A percentile compares a stretch with the other conserved stretches of the same genome.
Conservation (phyloP, 2,797 vertebrate genomes). For the Gambusia yucatana region DNA sequence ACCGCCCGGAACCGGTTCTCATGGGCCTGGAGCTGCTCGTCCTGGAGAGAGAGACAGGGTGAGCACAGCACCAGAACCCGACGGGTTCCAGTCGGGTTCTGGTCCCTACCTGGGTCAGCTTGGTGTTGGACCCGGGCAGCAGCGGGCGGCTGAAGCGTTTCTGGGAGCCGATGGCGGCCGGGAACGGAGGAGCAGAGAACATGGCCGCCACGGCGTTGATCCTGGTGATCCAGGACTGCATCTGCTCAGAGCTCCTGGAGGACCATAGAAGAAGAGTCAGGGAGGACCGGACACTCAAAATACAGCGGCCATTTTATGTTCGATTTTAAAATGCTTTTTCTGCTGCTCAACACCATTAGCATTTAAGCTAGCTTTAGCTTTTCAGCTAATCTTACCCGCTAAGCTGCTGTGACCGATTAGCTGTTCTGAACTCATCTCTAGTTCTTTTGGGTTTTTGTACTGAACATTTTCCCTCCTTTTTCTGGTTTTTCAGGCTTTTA, state of each 20-base stretch:
- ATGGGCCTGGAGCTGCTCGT: constrained; percentile 92
- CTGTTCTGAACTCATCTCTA: too few relatives aligned
- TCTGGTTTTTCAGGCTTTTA: too few relatives aligned
- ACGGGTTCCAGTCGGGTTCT: not conserved
- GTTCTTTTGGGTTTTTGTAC: too few relatives aligned
- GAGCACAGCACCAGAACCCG: not conserved
- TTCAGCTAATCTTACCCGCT: too few relatives aligned
- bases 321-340: too few relatives aligned
- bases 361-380: too few relatives aligned
- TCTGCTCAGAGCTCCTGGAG: constrained; percentile 90
- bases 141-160: constrained; percentile 95
- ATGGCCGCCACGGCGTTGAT: constrained; percentile 97
- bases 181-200: constrained; percentile 96
- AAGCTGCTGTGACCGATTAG: too few relatives aligned
- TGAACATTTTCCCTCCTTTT: too few relatives aligned
- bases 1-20: constrained; percentile 90
- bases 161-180: constrained; percentile 94
- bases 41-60: constrained; percentile 72
- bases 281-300: too few relatives aligned
- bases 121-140: constrained; percentile 90
- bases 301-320: too few relatives aligned
- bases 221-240: constrained; percentile 98
- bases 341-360: too few relatives aligned
- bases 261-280: not conserved
- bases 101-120: constrained; percentile 88